phyloP scores from a whole-genome alignment of 1,140 invertebrate species.

The Hylaeus volcanicus region DNA sequence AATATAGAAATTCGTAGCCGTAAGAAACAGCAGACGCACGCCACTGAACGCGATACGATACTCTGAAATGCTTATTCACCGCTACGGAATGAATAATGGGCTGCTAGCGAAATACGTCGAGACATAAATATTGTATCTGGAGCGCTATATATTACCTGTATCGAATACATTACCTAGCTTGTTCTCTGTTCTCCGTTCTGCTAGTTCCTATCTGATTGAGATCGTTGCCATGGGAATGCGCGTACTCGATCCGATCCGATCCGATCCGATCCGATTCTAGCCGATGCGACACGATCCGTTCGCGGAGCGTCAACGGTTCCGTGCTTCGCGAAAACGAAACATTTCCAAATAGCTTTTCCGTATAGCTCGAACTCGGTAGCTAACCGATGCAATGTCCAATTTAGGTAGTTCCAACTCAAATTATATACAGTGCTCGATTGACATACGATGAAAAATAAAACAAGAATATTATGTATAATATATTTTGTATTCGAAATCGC shows the following conservation, averaged over 20 bases:
- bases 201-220: conserved; percentile 75
- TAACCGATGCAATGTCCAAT: too few species aligned
- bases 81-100: conserved; percentile 79
- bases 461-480: too few species aligned
- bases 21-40: conserved; percentile 58
- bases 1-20: background rate
- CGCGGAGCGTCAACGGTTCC: background rate
- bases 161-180: conserved; percentile 77
- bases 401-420: too few species aligned
- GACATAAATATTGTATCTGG: conserved; percentile 80
- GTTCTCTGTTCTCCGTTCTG: conserved; percentile 65
- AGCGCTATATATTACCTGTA: conserved; percentile 79
- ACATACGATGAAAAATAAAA: too few species aligned
- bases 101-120: conserved; percentile 77
- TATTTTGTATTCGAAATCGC: too few species aligned
- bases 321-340: background rate
- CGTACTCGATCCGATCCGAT: conserved; percentile 48
- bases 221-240: conserved; percentile 77
- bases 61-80: conserved; percentile 77
- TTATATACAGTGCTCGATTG: too few species aligned
- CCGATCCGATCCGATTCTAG: background rate
- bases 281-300: background rate
- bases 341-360: background rate
- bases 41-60: conserved; percentile 15
- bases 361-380: too few species aligned